A percentile compares a stretch with the other conserved stretches of the same genome.
These are phyloP conservation scores for Platichthys stellatus DNA, from an alignment of 2,113 vertebrate genomes.

Conservation along the genomic window DNA sequence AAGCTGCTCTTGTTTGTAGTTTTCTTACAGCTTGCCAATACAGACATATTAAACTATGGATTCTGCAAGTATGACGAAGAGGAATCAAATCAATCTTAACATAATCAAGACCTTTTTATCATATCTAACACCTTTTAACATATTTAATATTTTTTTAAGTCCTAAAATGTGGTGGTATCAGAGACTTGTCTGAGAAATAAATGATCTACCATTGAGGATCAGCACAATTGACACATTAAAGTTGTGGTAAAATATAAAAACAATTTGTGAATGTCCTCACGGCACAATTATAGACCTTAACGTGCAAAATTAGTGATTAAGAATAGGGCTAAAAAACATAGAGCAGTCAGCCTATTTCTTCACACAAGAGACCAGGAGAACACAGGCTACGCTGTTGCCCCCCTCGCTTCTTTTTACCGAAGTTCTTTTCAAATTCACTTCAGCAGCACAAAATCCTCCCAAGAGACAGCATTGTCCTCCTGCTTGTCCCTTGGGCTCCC, in stretches of 20 bases:
- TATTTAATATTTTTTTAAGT: too few relatives aligned
- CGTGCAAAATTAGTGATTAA: slow-evolving; percentile 71
- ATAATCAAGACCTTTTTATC: too few relatives aligned
- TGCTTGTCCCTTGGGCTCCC: slow-evolving; percentile 80
- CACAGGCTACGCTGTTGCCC: slow-evolving; percentile 69
- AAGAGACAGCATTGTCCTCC: slow-evolving; percentile 82
- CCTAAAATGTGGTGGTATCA: too few relatives aligned
- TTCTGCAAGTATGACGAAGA: too few relatives aligned
- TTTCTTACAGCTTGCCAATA: too few relatives aligned
- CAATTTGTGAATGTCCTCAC: slow-evolving; percentile 35
- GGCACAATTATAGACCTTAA: slow-evolving; percentile 61
- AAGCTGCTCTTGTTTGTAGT: too few relatives aligned
- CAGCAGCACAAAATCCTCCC: slow-evolving; percentile 84
- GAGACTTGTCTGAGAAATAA: slow-evolving; percentile 29
- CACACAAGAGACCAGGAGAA: slow-evolving; percentile 71
- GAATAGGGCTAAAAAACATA: slow-evolving; percentile 47
- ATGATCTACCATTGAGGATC: slow-evolving; percentile 20
- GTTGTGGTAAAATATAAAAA: slow-evolving; percentile 29
- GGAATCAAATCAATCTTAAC: too few relatives aligned
- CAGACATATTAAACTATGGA: too few relatives aligned
- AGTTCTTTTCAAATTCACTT: slow-evolving; percentile 85
- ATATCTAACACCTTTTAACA: too few relatives aligned
- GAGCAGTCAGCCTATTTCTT: slow-evolving; percentile 66
- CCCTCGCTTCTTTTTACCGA: slow-evolving; percentile 62
- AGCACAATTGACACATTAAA: slow-evolving; percentile 10